phyloP scores from a whole-genome alignment of 64 coral and sea anemone species.

The Pocillopora verrucosa region DNA sequence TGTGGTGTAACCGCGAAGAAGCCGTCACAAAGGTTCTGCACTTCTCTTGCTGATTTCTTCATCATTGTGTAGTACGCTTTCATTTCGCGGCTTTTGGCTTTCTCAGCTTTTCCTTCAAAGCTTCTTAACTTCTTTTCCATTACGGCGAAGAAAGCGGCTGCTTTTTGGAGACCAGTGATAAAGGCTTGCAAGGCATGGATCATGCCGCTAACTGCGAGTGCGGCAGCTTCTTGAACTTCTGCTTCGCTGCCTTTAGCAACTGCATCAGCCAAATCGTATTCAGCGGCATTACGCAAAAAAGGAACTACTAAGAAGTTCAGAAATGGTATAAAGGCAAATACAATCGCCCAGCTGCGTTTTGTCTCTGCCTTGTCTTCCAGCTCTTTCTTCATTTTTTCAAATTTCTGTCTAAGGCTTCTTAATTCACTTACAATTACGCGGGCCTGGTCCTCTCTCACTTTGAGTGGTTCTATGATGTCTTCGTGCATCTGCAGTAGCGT shows the following conservation, averaged over 20 bases:
- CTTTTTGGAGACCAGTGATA: not conserved
- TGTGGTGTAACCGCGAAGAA: not conserved
- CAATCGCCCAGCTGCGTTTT: slow-evolving; percentile 50
- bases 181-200: slow-evolving; percentile 1
- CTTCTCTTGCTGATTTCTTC: not conserved
- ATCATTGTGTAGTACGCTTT: not conserved
- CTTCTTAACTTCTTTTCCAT: not conserved
- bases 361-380: not conserved
- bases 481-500: slow-evolving; percentile 23
- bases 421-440: slow-evolving; percentile 5
- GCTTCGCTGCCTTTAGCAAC: not conserved
- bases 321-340: slow-evolving; percentile 46
- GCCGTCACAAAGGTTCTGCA: not conserved
- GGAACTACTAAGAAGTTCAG: slow-evolving; percentile 41
- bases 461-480: slow-evolving; percentile 23
- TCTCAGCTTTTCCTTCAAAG: not conserved
- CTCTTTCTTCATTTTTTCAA: slow-evolving; percentile 22
- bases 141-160: slow-evolving; percentile 10
- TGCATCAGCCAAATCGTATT: not conserved
- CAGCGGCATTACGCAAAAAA: not conserved
- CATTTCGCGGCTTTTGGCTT: not conserved
- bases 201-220: not conserved
- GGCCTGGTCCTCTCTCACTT: slow-evolving; percentile 46
- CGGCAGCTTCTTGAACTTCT: not conserved
- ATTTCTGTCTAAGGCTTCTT: not conserved